Percentiles rank a stretch among this genome's conserved stretches.
Conservation (phyloP, 2,888 invertebrate genomes). For the Lasioglossum pauxillum region DNA sequence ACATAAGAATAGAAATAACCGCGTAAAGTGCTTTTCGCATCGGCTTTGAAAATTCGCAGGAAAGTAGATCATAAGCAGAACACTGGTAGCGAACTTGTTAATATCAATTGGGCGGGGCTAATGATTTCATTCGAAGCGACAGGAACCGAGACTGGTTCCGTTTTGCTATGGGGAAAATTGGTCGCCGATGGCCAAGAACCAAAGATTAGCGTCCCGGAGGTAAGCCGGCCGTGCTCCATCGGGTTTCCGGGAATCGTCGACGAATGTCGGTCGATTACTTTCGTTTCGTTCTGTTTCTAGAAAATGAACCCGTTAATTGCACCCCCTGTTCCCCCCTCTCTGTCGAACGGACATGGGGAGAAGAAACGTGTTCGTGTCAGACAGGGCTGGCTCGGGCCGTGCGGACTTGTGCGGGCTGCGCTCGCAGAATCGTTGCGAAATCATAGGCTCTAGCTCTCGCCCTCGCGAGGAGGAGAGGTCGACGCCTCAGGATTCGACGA, state of each 20-base stretch:
- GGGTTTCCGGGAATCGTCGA: background rate
- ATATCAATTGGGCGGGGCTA: background rate
- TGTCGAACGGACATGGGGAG: background rate
- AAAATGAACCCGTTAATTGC: background rate
- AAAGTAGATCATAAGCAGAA: background rate
- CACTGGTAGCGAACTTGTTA: background rate
- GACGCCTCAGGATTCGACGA: conserved; percentile 73
- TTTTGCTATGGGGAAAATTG: background rate
- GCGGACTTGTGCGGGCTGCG: background rate
- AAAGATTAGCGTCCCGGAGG: background rate
- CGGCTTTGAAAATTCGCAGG: background rate
- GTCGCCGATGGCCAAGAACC: background rate
- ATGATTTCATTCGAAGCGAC: background rate
- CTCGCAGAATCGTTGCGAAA: conserved; percentile 53
- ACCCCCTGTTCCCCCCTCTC: background rate
- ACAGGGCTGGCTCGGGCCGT: background rate
- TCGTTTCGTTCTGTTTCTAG: background rate
- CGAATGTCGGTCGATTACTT: conserved; percentile 1
- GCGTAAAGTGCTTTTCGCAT: background rate
- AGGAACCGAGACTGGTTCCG: background rate
- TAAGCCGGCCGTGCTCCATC: background rate
- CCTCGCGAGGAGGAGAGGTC: conserved; percentile 54
- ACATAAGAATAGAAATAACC: background rate
- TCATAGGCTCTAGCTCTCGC: conserved; percentile 40
- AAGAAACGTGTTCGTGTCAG: background rate